phyloP scores from a whole-genome alignment of 2,888 invertebrate species.

The Empis livida region DNA sequence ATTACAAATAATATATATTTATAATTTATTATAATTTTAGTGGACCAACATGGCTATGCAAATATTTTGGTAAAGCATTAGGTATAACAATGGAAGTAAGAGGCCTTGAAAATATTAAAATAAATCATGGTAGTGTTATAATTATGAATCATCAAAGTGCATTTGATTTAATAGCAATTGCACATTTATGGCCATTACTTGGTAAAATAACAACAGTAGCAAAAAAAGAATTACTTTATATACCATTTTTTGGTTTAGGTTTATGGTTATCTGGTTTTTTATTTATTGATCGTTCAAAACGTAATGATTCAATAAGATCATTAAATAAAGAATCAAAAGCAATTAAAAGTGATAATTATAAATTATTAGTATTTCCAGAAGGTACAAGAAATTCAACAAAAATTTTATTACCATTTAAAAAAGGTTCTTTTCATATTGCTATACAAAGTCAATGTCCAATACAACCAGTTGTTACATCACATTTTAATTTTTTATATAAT shows the following conservation, averaged over 20 bases:
- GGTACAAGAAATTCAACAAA: slow-evolving; percentile 41
- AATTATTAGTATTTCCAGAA: slow-evolving; percentile 39
- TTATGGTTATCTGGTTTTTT: slow-evolving; percentile 72
- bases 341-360: slow-evolving; percentile 37
- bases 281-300: slow-evolving; percentile 52
- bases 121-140: slow-evolving; percentile 63
- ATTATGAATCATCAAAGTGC: slow-evolving; percentile 83
- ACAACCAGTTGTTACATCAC: slow-evolving; percentile 68
- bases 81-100: slow-evolving; percentile 59
- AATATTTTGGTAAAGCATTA: slow-evolving; percentile 38
- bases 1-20: no score
- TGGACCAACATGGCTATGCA: slow-evolving; percentile 53
- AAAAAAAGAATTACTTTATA: slow-evolving; percentile 62
- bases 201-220: slow-evolving; percentile 62
- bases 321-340: slow-evolving; percentile 2
- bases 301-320: slow-evolving; percentile 1
- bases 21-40: slow-evolving; percentile 39
- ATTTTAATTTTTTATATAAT: neutral
- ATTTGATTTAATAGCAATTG: slow-evolving; percentile 66
- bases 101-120: slow-evolving; percentile 61
- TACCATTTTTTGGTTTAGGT: slow-evolving; percentile 65
- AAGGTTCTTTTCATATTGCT: slow-evolving; percentile 84
- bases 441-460: slow-evolving; percentile 64
- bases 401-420: slow-evolving; percentile 70
- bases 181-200: slow-evolving; percentile 65